A percentile compares a stretch with the other conserved stretches of the same genome.
Evolutionary conservation across 2,113 vertebrate genomes (phyloP).

Genomic region (Hylia prasina): DNA sequence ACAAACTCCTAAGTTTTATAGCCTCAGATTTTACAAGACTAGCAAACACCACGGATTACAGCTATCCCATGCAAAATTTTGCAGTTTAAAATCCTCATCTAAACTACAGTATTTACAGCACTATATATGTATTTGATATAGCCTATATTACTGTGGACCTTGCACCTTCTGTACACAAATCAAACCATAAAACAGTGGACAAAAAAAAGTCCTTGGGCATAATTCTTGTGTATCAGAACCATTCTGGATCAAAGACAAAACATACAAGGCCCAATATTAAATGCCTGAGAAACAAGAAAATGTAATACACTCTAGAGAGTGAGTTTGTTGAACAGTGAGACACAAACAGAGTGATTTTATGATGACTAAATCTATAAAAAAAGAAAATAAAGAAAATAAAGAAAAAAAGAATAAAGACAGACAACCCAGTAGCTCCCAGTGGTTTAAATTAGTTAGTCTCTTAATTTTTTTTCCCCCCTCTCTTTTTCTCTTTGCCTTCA

Average conservation of each 20-base stretch:
- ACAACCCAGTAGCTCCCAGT: not conserved
- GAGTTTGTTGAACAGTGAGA: not conserved
- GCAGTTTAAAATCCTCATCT: not conserved
- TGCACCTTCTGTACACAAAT: not conserved
- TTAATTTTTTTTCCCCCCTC: not conserved
- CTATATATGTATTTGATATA: not conserved
- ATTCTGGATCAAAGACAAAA: not conserved
- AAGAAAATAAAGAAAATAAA: too few relatives aligned
- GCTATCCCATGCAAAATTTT: not conserved
- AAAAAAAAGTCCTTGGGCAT: not conserved
- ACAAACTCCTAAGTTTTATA: not conserved
- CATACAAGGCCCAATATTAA: not conserved
- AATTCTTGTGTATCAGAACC: not conserved
- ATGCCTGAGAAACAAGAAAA: not conserved
- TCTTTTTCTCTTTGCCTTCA: not conserved
- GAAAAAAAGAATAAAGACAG: accelerated
- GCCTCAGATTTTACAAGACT: not conserved
- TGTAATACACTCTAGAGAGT: not conserved
- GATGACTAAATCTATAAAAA: not conserved
- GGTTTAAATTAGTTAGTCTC: not conserved
- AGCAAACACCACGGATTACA: not conserved
- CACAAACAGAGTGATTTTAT: not conserved
- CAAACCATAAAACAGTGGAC: not conserved
- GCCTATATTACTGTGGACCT: not conserved
- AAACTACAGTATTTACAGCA: not conserved